Base-by-base conservation (phyloP, 2,113 vertebrate genomes). In the Hiodon alosoides region DNA sequence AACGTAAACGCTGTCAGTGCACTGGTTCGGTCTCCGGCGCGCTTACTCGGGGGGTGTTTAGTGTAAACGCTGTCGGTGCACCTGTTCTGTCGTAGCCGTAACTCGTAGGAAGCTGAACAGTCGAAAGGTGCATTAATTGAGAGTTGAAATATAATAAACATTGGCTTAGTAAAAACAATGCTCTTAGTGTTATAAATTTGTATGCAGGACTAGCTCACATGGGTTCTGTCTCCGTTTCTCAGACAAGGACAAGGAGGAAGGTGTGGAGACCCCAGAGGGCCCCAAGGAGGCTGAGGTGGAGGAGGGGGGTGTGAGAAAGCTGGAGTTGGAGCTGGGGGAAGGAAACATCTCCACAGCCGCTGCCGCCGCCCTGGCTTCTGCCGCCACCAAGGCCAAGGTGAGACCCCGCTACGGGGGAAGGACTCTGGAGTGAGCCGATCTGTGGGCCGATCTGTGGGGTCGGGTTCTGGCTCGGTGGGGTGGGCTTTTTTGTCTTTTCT, bases 311-410 rank as follows among this genome's bases (percentile, higher is more conserved):
- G 90, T 88, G 83, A 93, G 89, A 87, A 91, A 91, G 82, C 89
- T 90, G 78, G 95, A 97, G 58, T 92, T 91, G 1, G 95, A 98
- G 5, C 86, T 98, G 78, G 95, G 95, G 0, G 97, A 99, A 82
- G 93, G 90, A 64, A 95, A 93, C 2, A 96, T 98, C 5, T 87
- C 94, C 74, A 95, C 93, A 53, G 96, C 97, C 71, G 95, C 97
- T 69, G 97, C 97, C 76, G 92, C 95, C 78, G 97, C 97, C 78
- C 83, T 99, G 4, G 91, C 94, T 64, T 98, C 97, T 2, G 97
- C 97, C 73, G 96, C 97, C 68, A 96, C 95, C 77, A 98, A 98
- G 88, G 96, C 97, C 80, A 99, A 99, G 94, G 97, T 98, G 85
- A 84, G 87, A 85, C n/a, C 74, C 55, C 47, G 0, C 59, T 51